Percentiles rank a stretch among this genome's conserved stretches.
phyloP scores from a whole-genome alignment of 2,888 invertebrate genomes.

The Merodon equestris region DNA sequence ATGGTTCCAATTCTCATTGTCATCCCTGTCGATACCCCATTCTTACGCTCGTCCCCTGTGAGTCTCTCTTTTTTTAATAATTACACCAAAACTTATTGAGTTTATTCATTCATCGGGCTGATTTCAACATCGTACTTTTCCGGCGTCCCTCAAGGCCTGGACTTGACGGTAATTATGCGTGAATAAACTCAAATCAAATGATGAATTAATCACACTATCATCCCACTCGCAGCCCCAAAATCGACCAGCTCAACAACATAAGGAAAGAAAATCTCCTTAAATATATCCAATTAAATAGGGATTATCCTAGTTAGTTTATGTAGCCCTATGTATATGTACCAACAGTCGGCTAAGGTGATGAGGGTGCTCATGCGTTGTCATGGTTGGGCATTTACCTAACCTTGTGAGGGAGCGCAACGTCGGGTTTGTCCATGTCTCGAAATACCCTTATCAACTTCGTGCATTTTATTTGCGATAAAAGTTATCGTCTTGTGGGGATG shows the following conservation, averaged over 20 bases:
- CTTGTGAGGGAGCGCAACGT: too few relatives aligned
- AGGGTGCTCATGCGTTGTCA: too few relatives aligned
- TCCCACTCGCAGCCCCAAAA: not conserved
- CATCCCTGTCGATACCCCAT: too few relatives aligned
- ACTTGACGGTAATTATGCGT: conserved; percentile 47
- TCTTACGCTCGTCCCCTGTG: too few relatives aligned
- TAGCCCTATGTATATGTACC: conserved; percentile 16
- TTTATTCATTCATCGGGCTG: too few relatives aligned
- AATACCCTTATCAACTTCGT: conserved; percentile 41
- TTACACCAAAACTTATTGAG: too few relatives aligned
- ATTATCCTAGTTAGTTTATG: conserved; percentile 38
- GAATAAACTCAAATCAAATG: conserved; percentile 47
- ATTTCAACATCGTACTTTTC: too few relatives aligned
- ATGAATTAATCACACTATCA: conserved; percentile 20
- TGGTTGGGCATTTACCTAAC: too few relatives aligned
- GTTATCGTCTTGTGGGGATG: conserved; percentile 14
- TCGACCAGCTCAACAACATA: not conserved
- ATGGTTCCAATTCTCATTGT: too few relatives aligned
- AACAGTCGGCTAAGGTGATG: not conserved
- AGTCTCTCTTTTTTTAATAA: too few relatives aligned
- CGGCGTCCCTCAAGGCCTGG: too few relatives aligned
- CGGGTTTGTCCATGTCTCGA: not conserved
- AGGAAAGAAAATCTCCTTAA: not conserved
- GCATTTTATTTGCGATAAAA: conserved; percentile 44
- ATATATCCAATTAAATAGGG: conserved; percentile 30